These are phyloP conservation scores for Acanthopagrus latus DNA, from an alignment of 2,797 vertebrate genomes.

Conservation along the genomic window DNA sequence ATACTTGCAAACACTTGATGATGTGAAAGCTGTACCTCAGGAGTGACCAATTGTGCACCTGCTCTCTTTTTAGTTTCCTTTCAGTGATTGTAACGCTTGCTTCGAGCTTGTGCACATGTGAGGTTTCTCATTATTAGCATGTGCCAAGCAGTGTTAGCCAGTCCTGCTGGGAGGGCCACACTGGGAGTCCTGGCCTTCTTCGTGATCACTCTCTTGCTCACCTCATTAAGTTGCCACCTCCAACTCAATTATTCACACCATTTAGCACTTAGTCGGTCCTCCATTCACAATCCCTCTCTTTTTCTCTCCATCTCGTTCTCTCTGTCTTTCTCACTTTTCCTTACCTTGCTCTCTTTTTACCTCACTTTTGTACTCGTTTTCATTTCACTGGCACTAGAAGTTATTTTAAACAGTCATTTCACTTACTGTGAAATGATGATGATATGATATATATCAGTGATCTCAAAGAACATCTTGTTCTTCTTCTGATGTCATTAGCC, in stretches of 20 bases:
- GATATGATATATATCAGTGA: background rate
- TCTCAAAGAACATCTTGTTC: slow-evolving; percentile 6
- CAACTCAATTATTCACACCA: slow-evolving; percentile 92
- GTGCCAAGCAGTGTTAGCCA: slow-evolving; percentile 69
- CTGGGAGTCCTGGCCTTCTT: slow-evolving; percentile 72
- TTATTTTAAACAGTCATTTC: slow-evolving; percentile 14
- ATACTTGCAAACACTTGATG: background rate
- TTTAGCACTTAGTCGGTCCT: slow-evolving; percentile 92
- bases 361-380: background rate
- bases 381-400: background rate
- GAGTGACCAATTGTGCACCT: slow-evolving; percentile 3
- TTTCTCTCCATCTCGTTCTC: background rate
- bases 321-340: slow-evolving; percentile 29
- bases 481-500: slow-evolving; percentile 8
- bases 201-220: slow-evolving; percentile 81
- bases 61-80: slow-evolving; percentile 1
- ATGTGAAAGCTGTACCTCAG: slow-evolving; percentile 3
- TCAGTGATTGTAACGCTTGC: slow-evolving; percentile 19
- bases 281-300: slow-evolving; percentile 77
- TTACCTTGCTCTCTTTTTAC: slow-evolving; percentile 13
- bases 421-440: background rate
- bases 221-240: slow-evolving; percentile 91
- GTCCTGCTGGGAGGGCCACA: slow-evolving; percentile 80
- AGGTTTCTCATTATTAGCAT: slow-evolving; percentile 59
- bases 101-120: slow-evolving; percentile 29